These are phyloP conservation scores for Falcunculus frontatus DNA, from an alignment of 2,113 vertebrate species.

Conservation along the genomic window DNA sequence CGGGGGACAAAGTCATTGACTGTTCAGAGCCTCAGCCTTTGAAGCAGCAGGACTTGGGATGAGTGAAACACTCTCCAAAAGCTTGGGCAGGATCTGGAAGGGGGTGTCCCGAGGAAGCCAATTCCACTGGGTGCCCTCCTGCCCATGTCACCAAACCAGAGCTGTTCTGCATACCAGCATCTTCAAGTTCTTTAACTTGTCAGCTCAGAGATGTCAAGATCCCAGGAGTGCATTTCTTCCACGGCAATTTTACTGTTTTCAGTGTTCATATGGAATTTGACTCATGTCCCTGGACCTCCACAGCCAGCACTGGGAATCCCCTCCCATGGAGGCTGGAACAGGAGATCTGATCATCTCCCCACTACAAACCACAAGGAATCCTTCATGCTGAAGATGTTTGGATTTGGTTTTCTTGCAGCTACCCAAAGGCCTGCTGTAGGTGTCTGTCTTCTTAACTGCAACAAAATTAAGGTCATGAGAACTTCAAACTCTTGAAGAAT, in stretches of 20 bases:
- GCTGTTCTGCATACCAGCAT: not conserved
- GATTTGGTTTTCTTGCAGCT: not conserved
- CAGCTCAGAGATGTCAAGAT: not conserved
- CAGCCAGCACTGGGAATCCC: not conserved
- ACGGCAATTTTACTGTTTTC: not conserved
- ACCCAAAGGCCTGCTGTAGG: not conserved
- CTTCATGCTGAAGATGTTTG: not conserved
- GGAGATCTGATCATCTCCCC: not conserved
- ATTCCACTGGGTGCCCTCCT: not conserved
- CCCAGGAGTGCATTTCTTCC: not conserved
- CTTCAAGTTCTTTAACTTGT: not conserved
- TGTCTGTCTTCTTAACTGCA: not conserved
- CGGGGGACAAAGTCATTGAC: not conserved
- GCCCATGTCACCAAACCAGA: not conserved
- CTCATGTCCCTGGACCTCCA: not conserved
- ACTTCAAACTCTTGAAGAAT: not conserved
- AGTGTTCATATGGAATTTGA: not conserved
- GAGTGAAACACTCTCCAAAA: fast-evolving
- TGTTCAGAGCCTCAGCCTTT: not conserved
- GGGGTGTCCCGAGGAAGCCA: fast-evolving
- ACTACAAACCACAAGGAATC: not conserved
- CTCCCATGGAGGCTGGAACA: not conserved
- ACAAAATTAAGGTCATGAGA: not conserved
- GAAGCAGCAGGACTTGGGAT: not conserved
- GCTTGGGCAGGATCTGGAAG: not conserved